phyloP scores from a whole-genome alignment of 2,888 invertebrate genomes.

The Drosophila lacicola region DNA sequence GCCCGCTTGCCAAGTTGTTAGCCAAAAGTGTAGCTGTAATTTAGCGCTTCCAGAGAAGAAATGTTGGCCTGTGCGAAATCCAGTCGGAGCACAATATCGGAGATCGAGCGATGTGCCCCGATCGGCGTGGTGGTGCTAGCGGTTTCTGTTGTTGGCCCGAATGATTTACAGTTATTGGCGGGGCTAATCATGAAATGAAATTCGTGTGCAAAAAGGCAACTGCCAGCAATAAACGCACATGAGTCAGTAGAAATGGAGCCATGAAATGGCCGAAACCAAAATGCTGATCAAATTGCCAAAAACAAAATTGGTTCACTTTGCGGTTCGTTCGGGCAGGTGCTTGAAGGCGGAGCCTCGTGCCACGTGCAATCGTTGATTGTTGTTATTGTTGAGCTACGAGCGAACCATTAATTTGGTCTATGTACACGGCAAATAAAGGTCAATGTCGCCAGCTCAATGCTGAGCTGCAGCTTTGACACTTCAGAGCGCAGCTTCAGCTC shows the following conservation, averaged over 20 bases:
- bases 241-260: slow-evolving; percentile 61
- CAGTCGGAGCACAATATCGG: slow-evolving; percentile 4
- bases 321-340: slow-evolving; percentile 31
- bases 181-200: slow-evolving; percentile 63
- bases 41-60: slow-evolving; percentile 43
- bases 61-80: slow-evolving; percentile 22
- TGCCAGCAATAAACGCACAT: slow-evolving; percentile 53
- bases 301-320: slow-evolving; percentile 66
- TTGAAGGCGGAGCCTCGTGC: slow-evolving; percentile 32
- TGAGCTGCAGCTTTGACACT: slow-evolving; percentile 65
- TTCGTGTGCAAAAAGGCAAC: slow-evolving; percentile 41
- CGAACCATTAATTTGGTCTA: slow-evolving; percentile 42
- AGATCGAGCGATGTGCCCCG: slow-evolving; percentile 29
- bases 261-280: slow-evolving; percentile 48
- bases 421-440: slow-evolving; percentile 65
- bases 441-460: slow-evolving; percentile 61
- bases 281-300: slow-evolving; percentile 8
- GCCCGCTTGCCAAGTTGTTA: slow-evolving; percentile 7
- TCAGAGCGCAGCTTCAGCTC: slow-evolving; percentile 40
- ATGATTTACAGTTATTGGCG: slow-evolving; percentile 61
- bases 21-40: slow-evolving; percentile 37
- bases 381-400: slow-evolving; percentile 20
- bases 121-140: neutral
- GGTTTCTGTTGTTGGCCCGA: slow-evolving; percentile 21
- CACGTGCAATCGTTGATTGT: slow-evolving; percentile 47